Evolutionary conservation across 1,140 invertebrate genomes (phyloP).

Genomic region (Drosophila parabipectinata): DNA sequence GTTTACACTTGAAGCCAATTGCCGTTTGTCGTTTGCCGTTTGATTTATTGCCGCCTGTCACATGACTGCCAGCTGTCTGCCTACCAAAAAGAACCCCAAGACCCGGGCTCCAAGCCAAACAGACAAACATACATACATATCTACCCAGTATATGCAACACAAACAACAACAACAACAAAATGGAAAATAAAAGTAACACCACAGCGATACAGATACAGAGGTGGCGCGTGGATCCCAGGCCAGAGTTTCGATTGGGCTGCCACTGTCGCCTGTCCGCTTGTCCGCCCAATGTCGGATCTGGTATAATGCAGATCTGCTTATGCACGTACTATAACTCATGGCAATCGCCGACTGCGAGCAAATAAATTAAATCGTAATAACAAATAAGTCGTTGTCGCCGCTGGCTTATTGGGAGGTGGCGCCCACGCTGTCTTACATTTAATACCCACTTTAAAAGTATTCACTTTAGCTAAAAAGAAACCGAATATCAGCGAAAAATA

Average conservation of each 20-base stretch:
- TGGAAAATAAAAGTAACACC: no score
- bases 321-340: slow-evolving; percentile 70
- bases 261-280: slow-evolving; percentile 28
- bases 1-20: slow-evolving; percentile 81
- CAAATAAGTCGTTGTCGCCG: slow-evolving; percentile 71
- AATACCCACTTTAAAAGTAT: slow-evolving; percentile 13
- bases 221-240: slow-evolving; percentile 72
- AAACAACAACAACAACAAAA: no score
- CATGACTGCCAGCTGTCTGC: slow-evolving; percentile 77
- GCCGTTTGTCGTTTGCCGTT: slow-evolving; percentile 77
- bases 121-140: slow-evolving; percentile 3
- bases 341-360: slow-evolving; percentile 56
- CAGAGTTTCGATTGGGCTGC: slow-evolving; percentile 43
- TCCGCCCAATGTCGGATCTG: slow-evolving; percentile 71
- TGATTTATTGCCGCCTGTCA: slow-evolving; percentile 82
- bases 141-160: background rate
- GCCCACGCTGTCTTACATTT: slow-evolving; percentile 52
- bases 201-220: slow-evolving; percentile 19
- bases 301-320: slow-evolving; percentile 39
- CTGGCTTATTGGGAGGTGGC: slow-evolving; percentile 39
- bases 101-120: slow-evolving; percentile 16
- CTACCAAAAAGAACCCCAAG: slow-evolving; percentile 64
- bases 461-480: background rate
- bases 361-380: slow-evolving; percentile 83
- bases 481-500: background rate